Evolutionary conservation across 2,113 vertebrate genomes (phyloP), one percentile per base, ranked within the genome.

Genomic region (Oreochromis tanganicae): DNA sequence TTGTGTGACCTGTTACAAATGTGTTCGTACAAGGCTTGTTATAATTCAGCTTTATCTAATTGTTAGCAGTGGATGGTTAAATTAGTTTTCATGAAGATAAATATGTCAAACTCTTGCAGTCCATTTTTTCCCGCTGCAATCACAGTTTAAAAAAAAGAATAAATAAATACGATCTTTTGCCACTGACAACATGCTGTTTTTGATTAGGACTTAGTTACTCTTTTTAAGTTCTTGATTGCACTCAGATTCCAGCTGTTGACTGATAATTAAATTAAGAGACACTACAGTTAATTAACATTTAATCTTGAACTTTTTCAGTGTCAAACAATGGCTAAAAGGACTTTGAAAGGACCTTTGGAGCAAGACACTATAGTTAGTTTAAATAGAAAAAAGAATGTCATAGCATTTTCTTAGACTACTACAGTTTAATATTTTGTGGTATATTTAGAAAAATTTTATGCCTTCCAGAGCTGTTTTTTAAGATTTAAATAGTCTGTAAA

Each of bases 71-170:
- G 6, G 11, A n/a, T 13, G 17, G 46, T 9, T 78, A 78, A 34
- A 48, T 50, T 50, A 8, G 43, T 27, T 75, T 75, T 75, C 14
- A 75, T 29, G 41, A 48, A 75, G 24, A 78, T 4, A 19, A 52
- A 52, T 16, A 8, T 50, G 8, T 46, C 11, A 29, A 19, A 75
- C 9, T 73, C 2, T 73, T 6, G 12, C 68, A 73, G 14, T 78
- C 24, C 10, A 19, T 48, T 75, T 73, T 16, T 71, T 27, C n/a
- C 38, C 1, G 0, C 19, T 46, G 8, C 24, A 48, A 73, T 75
- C 4, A 3, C 68, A 46, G 43, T 75, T 75, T 2, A 0, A 9
- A 12, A 75, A 27, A 29, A 63, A 2, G 0, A 66, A n/a, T 7
- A 66, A 66, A 66, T 66, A 66, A 38, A 66, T 29, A 27, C 0